phyloP scores from a whole-genome alignment of 2,113 vertebrate species.

The Phainopepla nitens region DNA sequence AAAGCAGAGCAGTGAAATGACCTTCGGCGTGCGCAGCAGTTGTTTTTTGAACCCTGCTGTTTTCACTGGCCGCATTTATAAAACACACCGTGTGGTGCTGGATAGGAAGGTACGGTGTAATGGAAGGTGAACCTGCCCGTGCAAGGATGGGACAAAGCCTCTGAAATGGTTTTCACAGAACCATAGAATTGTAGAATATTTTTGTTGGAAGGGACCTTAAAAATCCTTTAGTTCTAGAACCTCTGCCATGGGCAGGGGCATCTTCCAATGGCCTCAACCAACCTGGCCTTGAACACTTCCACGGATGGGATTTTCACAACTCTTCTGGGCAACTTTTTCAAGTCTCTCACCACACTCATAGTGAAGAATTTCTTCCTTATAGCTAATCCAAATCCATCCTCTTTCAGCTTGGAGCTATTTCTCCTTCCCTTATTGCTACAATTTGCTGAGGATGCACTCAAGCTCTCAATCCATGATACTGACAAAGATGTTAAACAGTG shows the following conservation, averaged over 20 bases:
- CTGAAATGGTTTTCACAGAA: neutral
- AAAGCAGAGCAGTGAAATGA: neutral
- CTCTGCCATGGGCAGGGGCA: neutral
- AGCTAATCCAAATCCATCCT: neutral
- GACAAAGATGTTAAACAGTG: neutral
- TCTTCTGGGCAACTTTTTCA: neutral
- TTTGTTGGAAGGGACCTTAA: neutral
- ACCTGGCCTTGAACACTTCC: neutral
- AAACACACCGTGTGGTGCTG: neutral
- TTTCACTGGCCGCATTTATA: neutral
- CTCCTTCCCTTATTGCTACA: neutral
- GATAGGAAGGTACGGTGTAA: neutral
- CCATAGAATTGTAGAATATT: neutral
- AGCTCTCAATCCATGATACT: neutral
- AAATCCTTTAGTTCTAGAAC: neutral
- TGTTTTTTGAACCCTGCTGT: neutral
- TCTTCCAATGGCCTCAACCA: neutral
- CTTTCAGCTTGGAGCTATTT: neutral
- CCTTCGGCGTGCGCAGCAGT: neutral
- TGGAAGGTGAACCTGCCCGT: neutral
- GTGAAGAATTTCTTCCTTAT: neutral
- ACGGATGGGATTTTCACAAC: neutral
- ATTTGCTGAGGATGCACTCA: neutral
- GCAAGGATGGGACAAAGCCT: neutral
- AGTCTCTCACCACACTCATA: neutral